A percentile compares a stretch with the other conserved stretches of the same genome.
These are phyloP conservation scores for Anthoscopus minutus DNA, from an alignment of 2,113 vertebrate species.

Conservation along the genomic window DNA sequence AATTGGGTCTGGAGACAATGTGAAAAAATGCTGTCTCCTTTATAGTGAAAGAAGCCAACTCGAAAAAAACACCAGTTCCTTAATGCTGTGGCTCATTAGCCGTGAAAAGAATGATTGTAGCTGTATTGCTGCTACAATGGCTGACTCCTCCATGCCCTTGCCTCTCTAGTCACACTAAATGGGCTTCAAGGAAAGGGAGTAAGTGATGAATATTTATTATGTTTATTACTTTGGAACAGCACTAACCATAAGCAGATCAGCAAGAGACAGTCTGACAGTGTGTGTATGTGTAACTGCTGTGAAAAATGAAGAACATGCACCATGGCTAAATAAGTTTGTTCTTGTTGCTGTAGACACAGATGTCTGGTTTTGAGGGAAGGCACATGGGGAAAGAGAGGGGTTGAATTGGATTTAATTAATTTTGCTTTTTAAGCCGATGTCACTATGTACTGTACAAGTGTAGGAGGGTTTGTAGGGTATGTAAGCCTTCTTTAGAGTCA, in stretches of 20 bases:
- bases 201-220: background rate
- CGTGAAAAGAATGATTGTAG: background rate
- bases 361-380: background rate
- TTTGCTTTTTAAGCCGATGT: background rate
- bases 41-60: background rate
- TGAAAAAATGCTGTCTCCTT: conserved; percentile 11
- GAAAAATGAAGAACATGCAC: background rate
- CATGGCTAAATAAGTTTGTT: background rate
- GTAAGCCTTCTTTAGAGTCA: background rate
- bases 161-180: background rate
- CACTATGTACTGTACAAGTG: background rate
- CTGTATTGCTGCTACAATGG: background rate
- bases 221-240: background rate
- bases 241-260: background rate
- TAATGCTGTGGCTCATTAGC: background rate
- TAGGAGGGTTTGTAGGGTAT: background rate
- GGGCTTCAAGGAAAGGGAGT: background rate
- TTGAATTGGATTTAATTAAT: background rate
- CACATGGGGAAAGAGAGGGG: background rate
- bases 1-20: conserved; percentile 34
- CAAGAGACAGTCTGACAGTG: background rate
- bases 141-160: background rate
- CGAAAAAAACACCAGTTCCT: background rate
- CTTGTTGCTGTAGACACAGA: background rate
- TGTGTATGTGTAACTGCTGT: background rate